Evolutionary conservation across 1,140 invertebrate species (phyloP).

Genomic region (Drosophila aff.): DNA sequence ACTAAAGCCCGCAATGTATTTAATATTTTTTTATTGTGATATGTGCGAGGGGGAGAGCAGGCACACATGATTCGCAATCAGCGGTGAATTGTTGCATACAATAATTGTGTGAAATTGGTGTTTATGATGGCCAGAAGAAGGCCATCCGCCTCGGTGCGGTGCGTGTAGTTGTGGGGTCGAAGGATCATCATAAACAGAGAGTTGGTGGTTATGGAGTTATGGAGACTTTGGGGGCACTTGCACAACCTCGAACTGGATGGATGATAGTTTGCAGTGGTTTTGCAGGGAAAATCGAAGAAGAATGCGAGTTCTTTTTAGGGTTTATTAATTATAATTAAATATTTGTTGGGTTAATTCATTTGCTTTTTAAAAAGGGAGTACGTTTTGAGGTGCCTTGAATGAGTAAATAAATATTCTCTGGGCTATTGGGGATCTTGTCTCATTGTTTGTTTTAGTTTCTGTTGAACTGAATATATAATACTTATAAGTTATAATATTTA

Average conservation of each 20-base stretch:
- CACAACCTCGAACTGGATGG: too few relatives aligned
- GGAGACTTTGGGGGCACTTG: not conserved
- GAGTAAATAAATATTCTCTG: not conserved
- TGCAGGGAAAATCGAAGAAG: not conserved
- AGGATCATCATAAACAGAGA: conserved; percentile 6
- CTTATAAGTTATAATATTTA: not conserved
- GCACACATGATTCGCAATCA: conserved; percentile 56
- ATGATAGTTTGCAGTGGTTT: not conserved
- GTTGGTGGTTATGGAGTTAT: not conserved
- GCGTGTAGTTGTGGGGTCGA: not conserved
- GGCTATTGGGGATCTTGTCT: not conserved
- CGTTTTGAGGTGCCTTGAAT: not conserved
- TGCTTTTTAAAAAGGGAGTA: not conserved
- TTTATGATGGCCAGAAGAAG: conserved; percentile 15
- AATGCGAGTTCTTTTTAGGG: not conserved
- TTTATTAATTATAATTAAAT: not conserved
- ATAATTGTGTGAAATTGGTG: conserved; percentile 40
- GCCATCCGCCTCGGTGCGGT: not conserved
- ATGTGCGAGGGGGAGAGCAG: conserved; percentile 17
- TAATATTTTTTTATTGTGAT: conserved; percentile 73
- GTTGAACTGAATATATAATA: not conserved
- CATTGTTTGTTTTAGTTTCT: not conserved
- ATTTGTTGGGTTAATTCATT: not conserved
- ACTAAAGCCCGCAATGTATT: conserved; percentile 59
- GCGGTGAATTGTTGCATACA: conserved; percentile 53